Evolutionary conservation across 2,113 vertebrate genomes (phyloP), one percentile per base, ranked within the genome.

Genomic region (Corapipo altera): DNA sequence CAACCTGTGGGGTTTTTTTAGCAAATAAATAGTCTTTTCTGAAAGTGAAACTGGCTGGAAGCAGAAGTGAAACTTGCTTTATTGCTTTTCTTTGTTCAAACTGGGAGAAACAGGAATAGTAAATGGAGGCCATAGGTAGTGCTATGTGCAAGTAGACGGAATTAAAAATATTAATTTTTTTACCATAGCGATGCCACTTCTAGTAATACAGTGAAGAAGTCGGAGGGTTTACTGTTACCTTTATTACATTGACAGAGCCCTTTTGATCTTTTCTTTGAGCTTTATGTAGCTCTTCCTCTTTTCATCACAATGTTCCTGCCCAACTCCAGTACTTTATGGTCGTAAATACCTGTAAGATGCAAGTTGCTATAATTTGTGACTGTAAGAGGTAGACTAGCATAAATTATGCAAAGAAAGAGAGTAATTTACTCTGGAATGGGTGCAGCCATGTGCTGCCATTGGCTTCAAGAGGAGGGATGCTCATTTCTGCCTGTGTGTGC

Each of bases 91-190:
- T 0, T 81, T 88, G 52, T 93, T 91, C 48, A 57, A 64, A 74
- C 79, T 48, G 33, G 75, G 33, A 84, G 46, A 83, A 88, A 67
- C 7, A 73, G 52, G 51, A 80, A 69, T 88, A 90, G 65, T 61
- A 88, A 93, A 62, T 88, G 76, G 51, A 90, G 59, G 75, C 85
- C 72, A 85, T 52, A 88, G 48, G 55, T 86, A 93, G 22, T 61
- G 32, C 52, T 88, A 41, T 41, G 39, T 41, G 39, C 39, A 86
- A 84, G 65, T 86, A 90, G 93, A 88, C 4, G 1, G 67, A 90
- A 86, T 95, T 95, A 92, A 86, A 93, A 93, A 67, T 71, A 84
- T 17, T 27, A 41, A 78, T 95, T 92, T 94, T 24, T 88, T 96
- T 94, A 84, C 4, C 7, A 59, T 67, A 93, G 46, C 72, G 77